phyloP scores from a whole-genome alignment of 2,113 vertebrate genomes.

The Muntiacus reevesi region DNA sequence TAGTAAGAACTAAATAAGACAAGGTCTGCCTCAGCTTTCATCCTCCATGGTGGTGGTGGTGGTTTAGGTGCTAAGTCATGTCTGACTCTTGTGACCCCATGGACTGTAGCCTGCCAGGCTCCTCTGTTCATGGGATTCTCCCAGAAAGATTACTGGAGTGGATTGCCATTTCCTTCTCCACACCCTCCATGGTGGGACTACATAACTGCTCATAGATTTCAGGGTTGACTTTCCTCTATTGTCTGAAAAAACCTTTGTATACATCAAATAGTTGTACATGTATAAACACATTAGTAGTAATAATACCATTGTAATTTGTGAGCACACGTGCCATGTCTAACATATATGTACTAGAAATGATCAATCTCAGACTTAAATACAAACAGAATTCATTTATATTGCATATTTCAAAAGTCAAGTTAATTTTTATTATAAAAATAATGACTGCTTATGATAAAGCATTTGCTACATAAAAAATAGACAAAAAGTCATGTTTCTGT shows the following conservation, averaged over 20 bases:
- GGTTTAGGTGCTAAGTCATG: not conserved
- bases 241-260: not conserved
- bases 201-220: too few relatives aligned
- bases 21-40: not conserved
- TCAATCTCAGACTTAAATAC: constrained; percentile 14
- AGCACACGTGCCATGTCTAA: not conserved
- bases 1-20: not conserved
- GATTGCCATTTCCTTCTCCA: not conserved
- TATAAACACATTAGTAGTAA: not conserved
- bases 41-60: not conserved
- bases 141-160: not conserved
- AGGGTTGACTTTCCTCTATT: not conserved
- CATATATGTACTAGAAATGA: not conserved
- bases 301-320: constrained; percentile 22
- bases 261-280: not conserved
- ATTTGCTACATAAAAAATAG: constrained; percentile 6
- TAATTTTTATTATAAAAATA: constrained; percentile 60
- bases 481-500: constrained; percentile 40
- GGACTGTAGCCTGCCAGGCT: not conserved
- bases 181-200: not conserved
- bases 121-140: not conserved
- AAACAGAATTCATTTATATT: constrained; percentile 43
- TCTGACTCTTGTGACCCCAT: not conserved
- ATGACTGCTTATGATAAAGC: constrained; percentile 36
- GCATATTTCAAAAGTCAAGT: constrained; percentile 48